These are phyloP conservation scores for Palythoa grandis DNA, from an alignment of 92 coral and sea anemone species.

Conservation along the genomic window DNA sequence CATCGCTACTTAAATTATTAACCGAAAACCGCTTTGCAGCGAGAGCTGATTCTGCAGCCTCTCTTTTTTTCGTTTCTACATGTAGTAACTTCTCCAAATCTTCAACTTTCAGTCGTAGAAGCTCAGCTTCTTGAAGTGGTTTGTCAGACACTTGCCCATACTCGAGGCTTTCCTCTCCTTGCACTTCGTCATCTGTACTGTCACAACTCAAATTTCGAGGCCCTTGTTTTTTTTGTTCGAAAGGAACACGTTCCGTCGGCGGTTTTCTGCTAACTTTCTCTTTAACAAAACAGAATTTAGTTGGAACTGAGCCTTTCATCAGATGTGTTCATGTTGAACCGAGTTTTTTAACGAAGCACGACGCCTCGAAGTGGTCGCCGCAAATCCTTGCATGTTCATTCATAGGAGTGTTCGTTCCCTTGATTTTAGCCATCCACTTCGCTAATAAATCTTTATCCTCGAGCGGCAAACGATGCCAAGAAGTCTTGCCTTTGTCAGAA, in stretches of 20 bases:
- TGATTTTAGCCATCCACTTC: too few species aligned
- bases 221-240: background rate
- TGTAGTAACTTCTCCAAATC: slow-evolving; percentile 32
- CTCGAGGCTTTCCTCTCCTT: slow-evolving; percentile 1
- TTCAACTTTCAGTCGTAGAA: background rate
- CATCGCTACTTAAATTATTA: too few species aligned
- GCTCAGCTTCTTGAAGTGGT: slow-evolving; percentile 6
- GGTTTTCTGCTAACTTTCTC: slow-evolving; percentile 16
- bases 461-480: too few species aligned
- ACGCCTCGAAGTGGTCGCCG: too few species aligned
- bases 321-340: too few species aligned
- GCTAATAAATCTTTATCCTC: too few species aligned
- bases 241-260: slow-evolving; percentile 17
- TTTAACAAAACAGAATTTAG: slow-evolving; percentile 33
- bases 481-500: too few species aligned
- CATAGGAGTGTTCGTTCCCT: too few species aligned
- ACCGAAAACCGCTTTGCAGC: too few species aligned
- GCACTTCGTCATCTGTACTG: slow-evolving; percentile 10
- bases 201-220: background rate
- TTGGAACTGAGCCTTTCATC: slow-evolving; percentile 15
- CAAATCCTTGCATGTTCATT: too few species aligned
- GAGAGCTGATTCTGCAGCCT: slow-evolving; percentile 27
- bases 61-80: slow-evolving; percentile 21
- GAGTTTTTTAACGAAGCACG: too few species aligned
- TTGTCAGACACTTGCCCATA: slow-evolving; percentile 4